A percentile compares a stretch with the other conserved stretches of the same genome.
Conservation (phyloP, 2,113 vertebrate species). For the Anarrhichthys ocellatus region DNA sequence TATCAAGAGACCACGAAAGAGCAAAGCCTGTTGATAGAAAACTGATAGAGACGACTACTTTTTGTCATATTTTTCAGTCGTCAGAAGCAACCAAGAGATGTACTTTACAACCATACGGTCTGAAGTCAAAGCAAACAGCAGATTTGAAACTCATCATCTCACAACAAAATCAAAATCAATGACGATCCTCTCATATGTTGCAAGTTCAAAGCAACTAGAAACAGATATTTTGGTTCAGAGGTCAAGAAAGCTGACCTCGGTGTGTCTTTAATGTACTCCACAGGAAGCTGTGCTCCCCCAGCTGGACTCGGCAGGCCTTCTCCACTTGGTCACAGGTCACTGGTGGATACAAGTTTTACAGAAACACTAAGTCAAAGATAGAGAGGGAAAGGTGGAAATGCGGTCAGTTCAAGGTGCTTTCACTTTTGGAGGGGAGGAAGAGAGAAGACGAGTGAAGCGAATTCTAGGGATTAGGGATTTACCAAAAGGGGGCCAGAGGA, state of each 20-base stretch:
- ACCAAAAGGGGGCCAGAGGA: conserved; percentile 17
- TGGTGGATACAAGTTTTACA: conserved; percentile 30
- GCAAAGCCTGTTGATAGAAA: neutral
- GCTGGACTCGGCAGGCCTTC: conserved; percentile 46
- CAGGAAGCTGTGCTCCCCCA: conserved; percentile 47
- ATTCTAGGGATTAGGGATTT: conserved; percentile 41
- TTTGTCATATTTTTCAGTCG: conserved; percentile 6
- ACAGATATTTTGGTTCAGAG: conserved; percentile 63
- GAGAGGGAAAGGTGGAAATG: conserved; percentile 3
- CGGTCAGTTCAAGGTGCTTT: neutral
- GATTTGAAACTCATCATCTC: conserved; percentile 23
- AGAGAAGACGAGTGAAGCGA: neutral
- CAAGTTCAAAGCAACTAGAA: conserved; percentile 54
- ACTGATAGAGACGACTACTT: neutral
- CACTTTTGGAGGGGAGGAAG: conserved; percentile 22
- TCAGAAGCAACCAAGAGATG: neutral
- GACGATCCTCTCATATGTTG: neutral
- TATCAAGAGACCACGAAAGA: conserved; percentile 2
- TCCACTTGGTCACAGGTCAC: conserved; percentile 29
- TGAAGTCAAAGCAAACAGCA: conserved; percentile 43
- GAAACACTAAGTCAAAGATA: conserved; percentile 3
- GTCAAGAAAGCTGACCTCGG: conserved; percentile 54
- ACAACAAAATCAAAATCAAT: neutral
- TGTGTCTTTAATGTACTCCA: conserved; percentile 66
- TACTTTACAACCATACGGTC: conserved; percentile 1